These are phyloP conservation scores for Phyllotreta cruciferae DNA, from an alignment of 2,888 invertebrate species.

Conservation along the genomic window DNA sequence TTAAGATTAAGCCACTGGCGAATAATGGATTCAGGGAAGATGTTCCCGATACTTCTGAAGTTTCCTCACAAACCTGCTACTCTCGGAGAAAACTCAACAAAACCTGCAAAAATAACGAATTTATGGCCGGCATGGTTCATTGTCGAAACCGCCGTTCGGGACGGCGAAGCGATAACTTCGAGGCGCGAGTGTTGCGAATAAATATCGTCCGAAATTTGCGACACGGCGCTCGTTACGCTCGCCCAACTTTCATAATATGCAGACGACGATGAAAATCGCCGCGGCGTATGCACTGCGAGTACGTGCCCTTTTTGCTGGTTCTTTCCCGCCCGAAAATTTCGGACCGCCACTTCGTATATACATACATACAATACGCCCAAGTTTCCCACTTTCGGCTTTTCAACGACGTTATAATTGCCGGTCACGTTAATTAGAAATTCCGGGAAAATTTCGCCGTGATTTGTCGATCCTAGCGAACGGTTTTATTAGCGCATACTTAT, in stretches of 20 bases:
- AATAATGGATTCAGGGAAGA: no score
- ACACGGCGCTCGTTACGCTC: background rate
- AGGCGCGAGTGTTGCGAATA: no score
- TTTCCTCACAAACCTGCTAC: no score
- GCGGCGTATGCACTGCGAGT: slow-evolving; percentile 2
- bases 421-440: slow-evolving; percentile 11
- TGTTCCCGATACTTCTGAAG: no score
- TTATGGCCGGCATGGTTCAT: no score
- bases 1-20: no score
- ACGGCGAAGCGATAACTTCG: no score
- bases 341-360: background rate
- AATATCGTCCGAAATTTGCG: background rate
- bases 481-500: slow-evolving; percentile 2
- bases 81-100: no score
- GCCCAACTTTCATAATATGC: slow-evolving; percentile 22
- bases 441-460: background rate
- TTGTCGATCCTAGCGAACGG: background rate
- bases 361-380: background rate
- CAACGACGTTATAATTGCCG: slow-evolving; percentile 31
- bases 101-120: no score
- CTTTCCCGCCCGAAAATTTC: slow-evolving; percentile 1
- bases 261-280: slow-evolving; percentile 24
- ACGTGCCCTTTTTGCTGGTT: slow-evolving; percentile 3
- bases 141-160: no score
- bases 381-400: slow-evolving; percentile 10